These are phyloP conservation scores for Fundulus diaphanus DNA, from an alignment of 2,797 vertebrate genomes.

Conservation along the genomic window DNA sequence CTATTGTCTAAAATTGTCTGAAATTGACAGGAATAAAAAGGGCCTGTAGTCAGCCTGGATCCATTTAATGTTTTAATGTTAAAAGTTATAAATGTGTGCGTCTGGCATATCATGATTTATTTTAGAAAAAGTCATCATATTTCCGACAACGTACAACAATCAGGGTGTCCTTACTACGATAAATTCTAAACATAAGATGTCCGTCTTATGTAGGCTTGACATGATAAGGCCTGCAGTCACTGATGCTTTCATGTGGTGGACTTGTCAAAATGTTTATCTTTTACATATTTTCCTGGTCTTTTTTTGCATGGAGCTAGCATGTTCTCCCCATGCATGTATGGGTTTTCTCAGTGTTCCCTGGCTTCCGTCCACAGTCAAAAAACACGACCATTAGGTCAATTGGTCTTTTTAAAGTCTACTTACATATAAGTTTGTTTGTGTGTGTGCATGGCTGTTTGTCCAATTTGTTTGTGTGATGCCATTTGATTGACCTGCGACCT, in stretches of 20 bases:
- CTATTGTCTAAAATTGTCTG: too few species aligned
- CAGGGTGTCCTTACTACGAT: too few species aligned
- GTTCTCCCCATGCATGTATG: not conserved
- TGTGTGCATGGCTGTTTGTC: not conserved
- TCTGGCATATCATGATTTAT: too few species aligned
- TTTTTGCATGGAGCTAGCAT: not conserved
- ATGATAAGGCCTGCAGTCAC: not conserved
- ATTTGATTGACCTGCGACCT: too few species aligned
- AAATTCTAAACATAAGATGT: too few species aligned
- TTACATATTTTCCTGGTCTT: conserved; percentile 14
- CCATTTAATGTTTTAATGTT: too few species aligned
- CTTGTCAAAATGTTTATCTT: conserved; percentile 30
- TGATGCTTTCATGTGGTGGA: conserved; percentile 23
- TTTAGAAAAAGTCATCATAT: too few species aligned
- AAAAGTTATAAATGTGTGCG: too few species aligned
- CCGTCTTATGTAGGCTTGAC: not conserved
- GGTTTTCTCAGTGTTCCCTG: not conserved
- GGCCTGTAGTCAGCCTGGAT: too few species aligned
- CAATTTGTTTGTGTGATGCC: not conserved
- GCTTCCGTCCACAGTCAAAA: not conserved
- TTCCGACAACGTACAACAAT: too few species aligned
- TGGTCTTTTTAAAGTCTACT: not conserved
- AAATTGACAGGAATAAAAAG: too few species aligned
- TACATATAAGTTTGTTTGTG: not conserved
- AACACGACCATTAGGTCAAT: not conserved